Evolutionary conservation across 2,797 vertebrate genomes (phyloP).

Genomic region (Thunnus albacares): DNA sequence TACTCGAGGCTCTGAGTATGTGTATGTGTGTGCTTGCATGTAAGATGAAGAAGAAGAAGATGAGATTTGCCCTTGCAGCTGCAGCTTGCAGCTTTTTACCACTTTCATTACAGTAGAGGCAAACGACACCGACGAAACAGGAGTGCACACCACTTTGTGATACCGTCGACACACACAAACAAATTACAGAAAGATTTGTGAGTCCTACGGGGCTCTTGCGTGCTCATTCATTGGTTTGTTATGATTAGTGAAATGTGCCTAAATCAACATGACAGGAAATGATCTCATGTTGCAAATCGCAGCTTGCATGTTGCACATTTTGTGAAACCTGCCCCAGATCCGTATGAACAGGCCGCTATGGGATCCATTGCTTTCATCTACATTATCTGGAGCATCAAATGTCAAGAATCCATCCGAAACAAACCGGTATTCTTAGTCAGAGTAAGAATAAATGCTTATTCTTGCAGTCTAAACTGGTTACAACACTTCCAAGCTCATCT

Average conservation of each 20-base stretch:
- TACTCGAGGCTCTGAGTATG: slow-evolving; percentile 19
- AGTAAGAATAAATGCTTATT: background rate
- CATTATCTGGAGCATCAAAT: background rate
- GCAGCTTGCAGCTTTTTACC: slow-evolving; percentile 34
- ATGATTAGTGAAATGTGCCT: slow-evolving; percentile 2
- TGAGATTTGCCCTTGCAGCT: slow-evolving; percentile 28
- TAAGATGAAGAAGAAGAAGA: background rate
- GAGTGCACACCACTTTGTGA: slow-evolving; percentile 28
- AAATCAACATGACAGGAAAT: slow-evolving; percentile 8
- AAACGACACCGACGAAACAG: slow-evolving; percentile 24
- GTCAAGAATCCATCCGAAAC: background rate
- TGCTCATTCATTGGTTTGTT: background rate
- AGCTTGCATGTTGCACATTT: background rate
- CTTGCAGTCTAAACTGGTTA: background rate
- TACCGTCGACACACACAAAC: background rate
- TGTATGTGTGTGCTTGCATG: background rate
- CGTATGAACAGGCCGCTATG: background rate
- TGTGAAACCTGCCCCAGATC: background rate
- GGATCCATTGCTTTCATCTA: background rate
- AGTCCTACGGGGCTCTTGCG: too few relatives aligned
- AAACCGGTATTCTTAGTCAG: background rate
- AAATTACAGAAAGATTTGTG: background rate
- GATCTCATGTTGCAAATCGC: background rate
- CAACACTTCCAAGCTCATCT: background rate
- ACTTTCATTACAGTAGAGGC: slow-evolving; percentile 28